phyloP scores from a whole-genome alignment of 2,113 vertebrate genomes.

The Prionailurus viverrinus region DNA sequence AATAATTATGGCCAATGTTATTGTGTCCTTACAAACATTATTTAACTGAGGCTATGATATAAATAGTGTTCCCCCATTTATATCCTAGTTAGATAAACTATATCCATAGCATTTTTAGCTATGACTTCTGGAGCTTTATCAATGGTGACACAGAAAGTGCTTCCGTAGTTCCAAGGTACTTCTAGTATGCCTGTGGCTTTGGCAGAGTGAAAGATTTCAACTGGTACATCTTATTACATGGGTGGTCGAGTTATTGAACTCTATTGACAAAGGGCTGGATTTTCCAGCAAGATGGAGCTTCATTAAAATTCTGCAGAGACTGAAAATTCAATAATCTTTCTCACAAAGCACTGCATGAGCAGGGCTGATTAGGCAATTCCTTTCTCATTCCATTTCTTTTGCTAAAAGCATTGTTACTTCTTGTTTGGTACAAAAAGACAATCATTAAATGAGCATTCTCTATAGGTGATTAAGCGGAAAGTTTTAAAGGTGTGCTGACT shows the following conservation, averaged over 20 bases:
- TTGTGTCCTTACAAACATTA: not conserved
- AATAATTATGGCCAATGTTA: not conserved
- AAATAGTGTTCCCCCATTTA: not conserved
- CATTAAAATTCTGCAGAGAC: conserved; percentile 95
- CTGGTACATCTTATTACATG: conserved; percentile 94
- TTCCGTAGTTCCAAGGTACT: conserved; percentile 78
- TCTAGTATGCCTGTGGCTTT: conserved; percentile 77
- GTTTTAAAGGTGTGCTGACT: conserved; percentile 88
- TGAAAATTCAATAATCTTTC: conserved; percentile 95
- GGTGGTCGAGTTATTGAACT: conserved; percentile 94
- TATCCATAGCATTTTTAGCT: not conserved
- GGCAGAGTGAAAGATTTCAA: conserved; percentile 89
- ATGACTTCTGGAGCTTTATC: not conserved
- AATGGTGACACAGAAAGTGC: conserved; percentile 53
- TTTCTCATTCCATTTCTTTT: conserved; percentile 90
- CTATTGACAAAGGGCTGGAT: conserved; percentile 90
- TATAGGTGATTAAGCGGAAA: conserved; percentile 90
- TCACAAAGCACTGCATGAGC: conserved; percentile 91
- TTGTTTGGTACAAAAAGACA: conserved; percentile 91
- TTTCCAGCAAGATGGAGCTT: conserved; percentile 91
- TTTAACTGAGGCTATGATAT: not conserved
- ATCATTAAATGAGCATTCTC: conserved; percentile 90
- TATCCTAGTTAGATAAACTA: not conserved
- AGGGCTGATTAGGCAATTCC: conserved; percentile 93
- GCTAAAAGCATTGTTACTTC: conserved; percentile 91